Base-by-base conservation (phyloP, 2,113 vertebrate species). In the Willisornis vidua region DNA sequence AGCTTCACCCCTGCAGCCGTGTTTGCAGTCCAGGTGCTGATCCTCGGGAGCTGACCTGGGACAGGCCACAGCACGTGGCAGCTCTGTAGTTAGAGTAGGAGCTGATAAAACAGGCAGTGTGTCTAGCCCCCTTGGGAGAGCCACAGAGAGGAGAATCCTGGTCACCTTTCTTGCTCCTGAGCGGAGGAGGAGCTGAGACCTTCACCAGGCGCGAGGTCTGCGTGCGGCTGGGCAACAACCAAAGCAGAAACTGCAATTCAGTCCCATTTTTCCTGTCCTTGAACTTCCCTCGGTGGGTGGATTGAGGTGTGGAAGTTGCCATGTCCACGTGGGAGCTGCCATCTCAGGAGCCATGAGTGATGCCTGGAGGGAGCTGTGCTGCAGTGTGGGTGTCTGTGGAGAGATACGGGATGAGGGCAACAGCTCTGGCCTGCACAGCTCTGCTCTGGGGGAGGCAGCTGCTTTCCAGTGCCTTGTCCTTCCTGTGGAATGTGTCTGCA, bases 391-490 rank as follows among this genome's bases (percentile, higher is more conserved):
- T 39, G 46, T 59, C 24, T 68, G 63, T 43, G 77, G 45, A 67
- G 45, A 54, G 28, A 10, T 18, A 49, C 41, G 10, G 26, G 35
- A 37, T 0, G 1, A 37, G 59, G 43, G 37, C 77, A 74, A 37
- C 61, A 74, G 65, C 65, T 84, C 63, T 63, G 72, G 63, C 87
- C 62, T 45, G 62, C 78, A 41, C 54, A n/a, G 74, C 95, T 74
- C 67, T 80, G 66, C 92, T 70, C n/a, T 9, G 48, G 75, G 52
- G 51, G 43, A n/a, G 22, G 66, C 16, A 25, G 51, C 71, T 85
- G 63, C 65, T 83, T 82, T 81, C 67, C 96, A 97, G 98, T 98
- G 98, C 98, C 98, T 98, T 98, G 82, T 94, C 86, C 88, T 37
- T 45, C 8, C 9, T 0, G 0, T 3, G 83, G 93, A 85, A 85